Percentiles rank a stretch among this genome's conserved stretches.
phyloP scores from a whole-genome alignment of 2,888 invertebrate genomes.

The Nephrotoma appendiculata region DNA sequence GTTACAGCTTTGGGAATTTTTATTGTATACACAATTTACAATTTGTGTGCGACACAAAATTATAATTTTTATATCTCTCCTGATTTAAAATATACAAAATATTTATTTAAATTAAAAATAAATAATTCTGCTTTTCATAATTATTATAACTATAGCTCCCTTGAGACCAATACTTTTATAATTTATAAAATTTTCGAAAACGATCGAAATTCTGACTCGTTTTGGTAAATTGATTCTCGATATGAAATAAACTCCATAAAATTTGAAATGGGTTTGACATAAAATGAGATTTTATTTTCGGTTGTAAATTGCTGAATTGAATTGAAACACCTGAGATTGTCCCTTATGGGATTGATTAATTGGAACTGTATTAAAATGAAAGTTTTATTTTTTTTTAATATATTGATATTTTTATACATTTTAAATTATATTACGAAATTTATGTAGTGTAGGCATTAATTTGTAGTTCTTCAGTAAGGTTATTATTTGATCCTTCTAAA shows the following conservation, averaged over 20 bases:
- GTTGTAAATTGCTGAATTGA: neutral
- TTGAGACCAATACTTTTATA: neutral
- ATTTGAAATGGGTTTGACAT: neutral
- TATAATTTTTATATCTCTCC: neutral
- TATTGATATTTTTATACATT: too few species aligned
- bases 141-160: neutral
- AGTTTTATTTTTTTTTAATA: neutral
- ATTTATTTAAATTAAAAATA: neutral
- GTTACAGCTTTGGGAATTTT: too few species aligned
- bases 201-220: neutral
- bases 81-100: neutral
- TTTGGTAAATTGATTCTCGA: neutral
- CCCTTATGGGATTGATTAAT: neutral
- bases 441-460: too few species aligned
- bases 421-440: too few species aligned
- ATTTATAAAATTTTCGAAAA: neutral
- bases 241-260: neutral
- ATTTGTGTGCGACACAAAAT: neutral
- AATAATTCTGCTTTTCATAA: neutral
- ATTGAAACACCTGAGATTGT: neutral
- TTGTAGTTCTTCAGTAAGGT: too few species aligned
- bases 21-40: neutral
- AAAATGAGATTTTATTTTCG: neutral
- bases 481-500: too few species aligned
- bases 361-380: neutral